Conservation (phyloP, 1,140 invertebrate genomes). For the Oncopeltus fasciatus region DNA sequence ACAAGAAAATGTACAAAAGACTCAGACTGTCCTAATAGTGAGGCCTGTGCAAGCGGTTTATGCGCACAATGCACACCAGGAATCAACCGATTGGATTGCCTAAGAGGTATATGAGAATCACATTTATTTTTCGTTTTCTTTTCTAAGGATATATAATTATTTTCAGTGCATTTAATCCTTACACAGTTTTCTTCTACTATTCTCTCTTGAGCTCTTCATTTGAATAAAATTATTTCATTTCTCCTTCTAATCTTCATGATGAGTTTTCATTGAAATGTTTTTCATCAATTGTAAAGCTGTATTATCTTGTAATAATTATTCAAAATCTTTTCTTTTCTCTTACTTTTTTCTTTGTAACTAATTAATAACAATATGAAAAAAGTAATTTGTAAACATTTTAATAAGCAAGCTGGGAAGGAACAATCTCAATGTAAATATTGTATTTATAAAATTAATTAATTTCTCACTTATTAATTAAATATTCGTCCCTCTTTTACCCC, state of each 20-base stretch:
- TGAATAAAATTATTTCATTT: no score
- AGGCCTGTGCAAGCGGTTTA: slow-evolving; percentile 17
- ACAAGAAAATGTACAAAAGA: slow-evolving; percentile 20
- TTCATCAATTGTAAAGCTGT: no score
- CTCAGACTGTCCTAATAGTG: slow-evolving; percentile 18
- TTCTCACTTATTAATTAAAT: slow-evolving; percentile 1
- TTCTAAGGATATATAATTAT: neutral
- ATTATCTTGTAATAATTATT: no score
- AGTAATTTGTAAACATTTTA: no score
- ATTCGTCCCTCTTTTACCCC: neutral
- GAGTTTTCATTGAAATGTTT: no score
- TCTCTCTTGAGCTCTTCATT: no score
- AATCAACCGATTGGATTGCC: slow-evolving; percentile 29
- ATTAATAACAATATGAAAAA: no score
- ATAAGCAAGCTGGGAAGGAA: neutral
- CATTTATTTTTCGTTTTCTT: neutral
- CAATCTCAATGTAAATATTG: neutral
- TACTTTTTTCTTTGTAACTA: neutral
- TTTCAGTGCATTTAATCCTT: neutral
- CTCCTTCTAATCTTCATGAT: no score
- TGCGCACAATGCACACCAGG: slow-evolving; percentile 19
- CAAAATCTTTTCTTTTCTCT: no score
- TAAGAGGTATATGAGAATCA: slow-evolving; percentile 32
- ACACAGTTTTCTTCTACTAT: no score
- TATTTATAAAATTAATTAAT: neutral